Conservation (phyloP, 2,888 invertebrate genomes). For the Drosophila incognita region DNA sequence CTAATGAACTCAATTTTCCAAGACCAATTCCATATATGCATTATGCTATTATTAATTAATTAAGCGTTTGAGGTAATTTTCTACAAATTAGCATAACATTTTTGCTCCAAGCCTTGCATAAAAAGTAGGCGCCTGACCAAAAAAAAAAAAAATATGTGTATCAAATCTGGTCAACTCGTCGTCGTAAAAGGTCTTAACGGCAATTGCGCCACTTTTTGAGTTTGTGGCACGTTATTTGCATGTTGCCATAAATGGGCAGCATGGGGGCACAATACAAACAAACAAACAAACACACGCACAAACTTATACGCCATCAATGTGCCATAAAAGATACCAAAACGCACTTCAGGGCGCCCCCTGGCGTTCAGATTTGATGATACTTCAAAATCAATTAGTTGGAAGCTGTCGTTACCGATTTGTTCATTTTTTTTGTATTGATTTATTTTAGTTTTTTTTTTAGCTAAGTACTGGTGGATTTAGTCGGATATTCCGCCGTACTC, state of each 20-base stretch:
- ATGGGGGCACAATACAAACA: slow-evolving; percentile 19
- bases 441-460: slow-evolving; percentile 4
- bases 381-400: slow-evolving; percentile 64
- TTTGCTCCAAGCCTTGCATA: slow-evolving; percentile 44
- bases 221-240: slow-evolving; percentile 64
- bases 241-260: slow-evolving; percentile 53
- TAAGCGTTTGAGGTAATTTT: slow-evolving; percentile 55
- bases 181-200: slow-evolving; percentile 60
- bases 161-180: slow-evolving; percentile 31
- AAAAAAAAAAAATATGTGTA: slow-evolving; percentile 14
- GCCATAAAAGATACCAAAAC: slow-evolving; percentile 38
- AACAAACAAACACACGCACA: not conserved
- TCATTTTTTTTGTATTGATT: slow-evolving; percentile 14
- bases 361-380: slow-evolving; percentile 41
- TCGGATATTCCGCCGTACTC: slow-evolving; percentile 4
- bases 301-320: not conserved
- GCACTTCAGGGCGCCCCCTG: slow-evolving; percentile 49
- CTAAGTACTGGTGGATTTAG: not conserved
- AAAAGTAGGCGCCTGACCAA: slow-evolving; percentile 57
- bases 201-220: slow-evolving; percentile 69
- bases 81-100: slow-evolving; percentile 68
- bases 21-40: slow-evolving; percentile 45
- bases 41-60: slow-evolving; percentile 47
- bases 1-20: slow-evolving; percentile 32
- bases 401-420: slow-evolving; percentile 48